Conservation (phyloP, 2,797 vertebrate species). For the Chromis chromis region DNA sequence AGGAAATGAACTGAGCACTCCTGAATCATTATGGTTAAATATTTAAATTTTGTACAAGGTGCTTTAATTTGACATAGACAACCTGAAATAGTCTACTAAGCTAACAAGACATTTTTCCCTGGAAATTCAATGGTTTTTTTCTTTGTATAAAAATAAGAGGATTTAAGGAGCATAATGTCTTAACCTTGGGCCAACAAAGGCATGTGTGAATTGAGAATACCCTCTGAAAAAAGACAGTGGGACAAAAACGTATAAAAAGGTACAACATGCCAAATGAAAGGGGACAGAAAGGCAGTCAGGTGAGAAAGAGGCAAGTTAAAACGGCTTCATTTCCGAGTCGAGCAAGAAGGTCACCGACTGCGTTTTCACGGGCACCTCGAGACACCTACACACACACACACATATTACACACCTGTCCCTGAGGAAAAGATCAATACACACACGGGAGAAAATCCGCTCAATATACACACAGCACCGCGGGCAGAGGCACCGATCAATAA, state of each 20-base stretch:
- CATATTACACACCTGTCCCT: slow-evolving; percentile 46
- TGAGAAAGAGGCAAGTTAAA: slow-evolving; percentile 59
- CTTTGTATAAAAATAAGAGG: slow-evolving; percentile 53
- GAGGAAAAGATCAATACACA: slow-evolving; percentile 70
- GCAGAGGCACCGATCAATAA: slow-evolving; percentile 71
- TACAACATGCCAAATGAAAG: slow-evolving; percentile 53
- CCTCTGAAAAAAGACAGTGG: slow-evolving; percentile 37
- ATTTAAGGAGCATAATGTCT: slow-evolving; percentile 55
- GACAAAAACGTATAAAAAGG: slow-evolving; percentile 53
- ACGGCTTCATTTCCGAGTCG: slow-evolving; percentile 69
- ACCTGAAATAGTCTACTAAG: slow-evolving; percentile 38
- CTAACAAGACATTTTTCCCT: slow-evolving; percentile 21
- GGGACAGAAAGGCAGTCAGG: slow-evolving; percentile 57
- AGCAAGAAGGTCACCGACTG: slow-evolving; percentile 60
- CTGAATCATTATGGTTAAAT: slow-evolving; percentile 8
- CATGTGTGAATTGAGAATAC: slow-evolving; percentile 52
- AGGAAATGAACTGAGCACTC: slow-evolving; percentile 13
- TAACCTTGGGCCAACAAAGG: slow-evolving; percentile 70
- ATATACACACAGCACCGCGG: slow-evolving; percentile 35
- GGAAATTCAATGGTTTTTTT: slow-evolving; percentile 45
- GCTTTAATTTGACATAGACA: slow-evolving; percentile 44
- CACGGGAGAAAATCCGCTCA: slow-evolving; percentile 56
- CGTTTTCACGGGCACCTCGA: slow-evolving; percentile 27
- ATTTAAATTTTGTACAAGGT: slow-evolving; percentile 19
- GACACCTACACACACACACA: slow-evolving; percentile 14